phyloP scores from a whole-genome alignment of 1,140 invertebrate genomes.

The Mactra quadrangularis region DNA sequence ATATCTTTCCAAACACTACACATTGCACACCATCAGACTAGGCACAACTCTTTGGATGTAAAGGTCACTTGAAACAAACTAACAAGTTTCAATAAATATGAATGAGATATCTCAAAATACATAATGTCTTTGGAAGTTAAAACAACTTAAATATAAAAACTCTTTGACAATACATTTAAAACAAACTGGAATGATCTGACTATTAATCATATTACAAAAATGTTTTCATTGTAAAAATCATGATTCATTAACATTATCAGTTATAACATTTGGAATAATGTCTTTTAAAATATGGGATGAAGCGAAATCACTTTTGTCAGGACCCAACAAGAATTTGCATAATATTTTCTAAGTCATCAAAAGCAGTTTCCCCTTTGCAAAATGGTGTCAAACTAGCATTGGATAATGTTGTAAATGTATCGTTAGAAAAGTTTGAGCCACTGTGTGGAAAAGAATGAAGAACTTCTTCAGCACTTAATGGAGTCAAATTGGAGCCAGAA shows the following conservation, averaged over 20 bases:
- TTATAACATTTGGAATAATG: too few species aligned
- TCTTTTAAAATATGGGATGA: not conserved
- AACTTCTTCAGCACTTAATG: slow-evolving; percentile 88
- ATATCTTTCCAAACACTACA: not conserved
- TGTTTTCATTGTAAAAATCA: too few species aligned
- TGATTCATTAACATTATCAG: too few species aligned
- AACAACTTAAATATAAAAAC: too few species aligned
- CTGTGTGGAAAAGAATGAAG: slow-evolving; percentile 84
- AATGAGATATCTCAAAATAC: not conserved
- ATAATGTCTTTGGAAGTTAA: too few species aligned
- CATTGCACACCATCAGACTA: slow-evolving; percentile 36
- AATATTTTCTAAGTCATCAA: slow-evolving; percentile 80
- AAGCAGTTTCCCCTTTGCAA: slow-evolving; percentile 74
- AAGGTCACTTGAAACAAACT: slow-evolving; percentile 31
- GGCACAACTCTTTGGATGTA: slow-evolving; percentile 27
- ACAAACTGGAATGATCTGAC: too few species aligned
- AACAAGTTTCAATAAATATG: slow-evolving; percentile 1
- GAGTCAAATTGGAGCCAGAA: slow-evolving; percentile 87
- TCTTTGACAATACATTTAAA: too few species aligned
- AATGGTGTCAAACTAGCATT: slow-evolving; percentile 64
- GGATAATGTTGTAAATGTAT: slow-evolving; percentile 65
- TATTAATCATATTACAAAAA: too few species aligned
- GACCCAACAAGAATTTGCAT: slow-evolving; percentile 80
- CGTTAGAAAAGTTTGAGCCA: slow-evolving; percentile 53
- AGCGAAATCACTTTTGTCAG: slow-evolving; percentile 24